These are phyloP conservation scores for Xanthorhoe spadicearia DNA, from an alignment of 2,888 invertebrate species.

Conservation along the genomic window DNA sequence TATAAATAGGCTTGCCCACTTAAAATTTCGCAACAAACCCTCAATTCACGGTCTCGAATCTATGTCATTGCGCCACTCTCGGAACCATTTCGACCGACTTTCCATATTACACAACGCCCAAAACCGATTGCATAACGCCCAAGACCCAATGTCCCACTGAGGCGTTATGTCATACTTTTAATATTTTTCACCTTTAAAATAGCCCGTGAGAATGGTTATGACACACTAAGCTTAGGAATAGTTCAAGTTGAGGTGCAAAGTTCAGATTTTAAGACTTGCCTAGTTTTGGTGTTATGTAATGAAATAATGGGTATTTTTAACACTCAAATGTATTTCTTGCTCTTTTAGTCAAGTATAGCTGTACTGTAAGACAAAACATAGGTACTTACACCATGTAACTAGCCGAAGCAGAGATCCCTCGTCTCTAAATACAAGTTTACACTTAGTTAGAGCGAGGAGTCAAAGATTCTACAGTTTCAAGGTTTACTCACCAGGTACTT, in stretches of 20 bases:
- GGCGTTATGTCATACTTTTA: slow-evolving; percentile 67
- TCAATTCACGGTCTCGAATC: slow-evolving; percentile 61
- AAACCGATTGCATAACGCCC: slow-evolving; percentile 71
- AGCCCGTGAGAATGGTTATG: slow-evolving; percentile 75
- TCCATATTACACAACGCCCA: slow-evolving; percentile 74
- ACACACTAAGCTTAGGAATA: slow-evolving; percentile 40
- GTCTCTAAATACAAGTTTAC: too few relatives aligned
- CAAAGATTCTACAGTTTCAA: too few relatives aligned
- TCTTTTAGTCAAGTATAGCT: too few relatives aligned
- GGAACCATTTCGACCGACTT: slow-evolving; percentile 80
- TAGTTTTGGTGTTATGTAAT: neutral
- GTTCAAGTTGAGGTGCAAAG: slow-evolving; percentile 35
- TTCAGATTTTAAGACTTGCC: slow-evolving; percentile 17
- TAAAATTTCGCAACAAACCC: slow-evolving; percentile 42
- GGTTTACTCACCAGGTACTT: too few relatives aligned
- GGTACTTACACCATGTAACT: too few relatives aligned
- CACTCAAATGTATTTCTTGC: neutral
- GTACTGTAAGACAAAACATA: too few relatives aligned
- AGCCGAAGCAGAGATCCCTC: too few relatives aligned
- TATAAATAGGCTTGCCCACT: neutral
- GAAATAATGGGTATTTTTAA: neutral
- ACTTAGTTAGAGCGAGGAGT: too few relatives aligned
- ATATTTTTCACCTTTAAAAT: slow-evolving; percentile 65
- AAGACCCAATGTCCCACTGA: slow-evolving; percentile 81
- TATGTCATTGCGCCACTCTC: slow-evolving; percentile 73